A percentile compares a stretch with the other conserved stretches of the same genome.
phyloP scores from a whole-genome alignment of 2,113 vertebrate species.

The rat (Rattus norvegicus) region GRCr8 NC_086037.1:40072501-40073000 shows the following conservation, averaged over 20 bases:
- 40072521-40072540: no score
- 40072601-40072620: background rate
- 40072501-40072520: no score
- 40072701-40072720: background rate
- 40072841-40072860: background rate
- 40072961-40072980: background rate
- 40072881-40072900: background rate
- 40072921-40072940: background rate
- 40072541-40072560: no score
- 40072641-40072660: background rate
- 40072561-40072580: no score
- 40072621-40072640: background rate
- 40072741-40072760: background rate
- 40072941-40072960: background rate
- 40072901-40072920: background rate
- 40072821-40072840: no score
- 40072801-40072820: background rate
- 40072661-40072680: background rate
- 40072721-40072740: background rate
- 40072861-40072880: background rate
- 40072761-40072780: background rate
- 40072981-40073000: background rate
- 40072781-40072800: background rate
- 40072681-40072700: background rate
- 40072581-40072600: background rate